Conservation (phyloP, 2,113 vertebrate genomes). For the Oryzias woworae region DNA sequence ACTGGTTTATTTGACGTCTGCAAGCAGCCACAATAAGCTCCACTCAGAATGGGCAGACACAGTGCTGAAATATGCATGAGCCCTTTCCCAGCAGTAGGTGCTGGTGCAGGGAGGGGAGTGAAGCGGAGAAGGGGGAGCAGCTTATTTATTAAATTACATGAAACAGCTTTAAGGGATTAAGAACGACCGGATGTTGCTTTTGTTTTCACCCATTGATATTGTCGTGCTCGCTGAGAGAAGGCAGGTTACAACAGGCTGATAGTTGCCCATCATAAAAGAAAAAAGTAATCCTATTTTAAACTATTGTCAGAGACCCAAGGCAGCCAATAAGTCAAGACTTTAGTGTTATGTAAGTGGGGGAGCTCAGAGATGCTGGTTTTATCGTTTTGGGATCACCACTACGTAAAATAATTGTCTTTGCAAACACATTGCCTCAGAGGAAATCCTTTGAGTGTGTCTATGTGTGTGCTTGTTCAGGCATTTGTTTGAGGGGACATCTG, state of each 20-base stretch:
- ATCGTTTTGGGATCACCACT: conserved; percentile 22
- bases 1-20: conserved; percentile 57
- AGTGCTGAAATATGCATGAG: conserved; percentile 75
- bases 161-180: conserved; percentile 70
- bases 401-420: conserved; percentile 47
- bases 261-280: conserved; percentile 35
- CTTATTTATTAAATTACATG: conserved; percentile 73
- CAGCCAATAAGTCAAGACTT: conserved; percentile 43
- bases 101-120: conserved; percentile 2
- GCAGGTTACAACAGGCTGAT: conserved; percentile 32
- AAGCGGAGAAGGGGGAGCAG: conserved; percentile 16
- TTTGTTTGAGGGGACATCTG: background rate
- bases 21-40: conserved; percentile 64
- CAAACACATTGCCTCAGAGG: conserved; percentile 25
- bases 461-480: background rate
- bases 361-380: conserved; percentile 22
- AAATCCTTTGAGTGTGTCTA: conserved; percentile 1
- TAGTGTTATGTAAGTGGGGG: conserved; percentile 45
- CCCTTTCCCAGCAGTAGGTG: conserved; percentile 55
- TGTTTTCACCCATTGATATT: conserved; percentile 49
- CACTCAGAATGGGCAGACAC: conserved; percentile 63
- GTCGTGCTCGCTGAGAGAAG: conserved; percentile 35
- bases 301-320: conserved; percentile 45
- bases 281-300: conserved; percentile 52
- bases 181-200: conserved; percentile 54